Evolutionary conservation across 2,888 invertebrate species (phyloP), one percentile per base, ranked within the genome.

Genomic region (Drosophila austrosaltans): DNA sequence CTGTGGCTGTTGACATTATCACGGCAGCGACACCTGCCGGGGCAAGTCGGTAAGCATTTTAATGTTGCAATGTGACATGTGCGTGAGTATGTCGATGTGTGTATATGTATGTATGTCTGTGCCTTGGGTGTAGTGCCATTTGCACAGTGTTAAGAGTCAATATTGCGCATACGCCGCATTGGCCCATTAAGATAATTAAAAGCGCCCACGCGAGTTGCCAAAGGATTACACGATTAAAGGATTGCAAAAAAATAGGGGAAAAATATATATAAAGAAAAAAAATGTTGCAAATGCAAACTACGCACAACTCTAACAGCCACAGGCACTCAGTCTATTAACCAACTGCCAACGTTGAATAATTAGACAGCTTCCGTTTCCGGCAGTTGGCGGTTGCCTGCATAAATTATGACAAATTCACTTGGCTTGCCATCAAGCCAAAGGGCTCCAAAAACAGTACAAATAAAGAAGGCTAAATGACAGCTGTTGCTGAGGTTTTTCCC

Each of bases 121-220:
- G 16, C 16, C 16, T 16, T 58, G 61, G 54, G 63, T 40, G 61
- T 5, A 10, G 44, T 20, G 63, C 57, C 65, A 62, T 70, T 68
- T 70, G 63, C 58, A 72, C 53, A 36, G 66, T 48, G 66, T 57
- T 70, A 63, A 68, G 53, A 78, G 84, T 77, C 84, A 80, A 84
- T 78, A 76, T 79, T 40, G 63, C 77, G 60, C 78, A 81, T 70
- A 75, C 73, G 75, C 79, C 70, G 63, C 63, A 68, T 72, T 66
- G 73, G 68, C 63, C 67, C 78, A 83, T 82, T 82, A 82, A 63
- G 74, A 82, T 84, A 84, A 84, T 84, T 87, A 86, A 83, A 86
- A 75, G 70, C 62, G 54, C 44, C 54, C 56, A 60, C 48, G 53
- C 63, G 53, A 66, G 57, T 39, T 40, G 53, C 54, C 42, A 59